Evolutionary conservation across 2,797 vertebrate species (phyloP).

Genomic region (Triplophysa bombifrons): DNA sequence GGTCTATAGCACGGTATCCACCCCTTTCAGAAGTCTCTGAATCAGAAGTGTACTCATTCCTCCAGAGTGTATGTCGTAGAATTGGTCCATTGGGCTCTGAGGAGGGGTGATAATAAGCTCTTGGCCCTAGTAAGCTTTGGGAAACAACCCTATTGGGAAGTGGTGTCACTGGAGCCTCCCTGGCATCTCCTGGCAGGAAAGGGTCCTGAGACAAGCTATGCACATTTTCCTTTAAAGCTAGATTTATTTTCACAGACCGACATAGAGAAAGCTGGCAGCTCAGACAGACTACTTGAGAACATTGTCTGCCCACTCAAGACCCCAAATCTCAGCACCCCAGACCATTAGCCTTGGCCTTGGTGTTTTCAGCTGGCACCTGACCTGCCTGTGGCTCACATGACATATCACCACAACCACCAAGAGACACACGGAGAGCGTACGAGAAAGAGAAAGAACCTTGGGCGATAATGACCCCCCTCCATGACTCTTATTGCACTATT

Average conservation of each 20-base stretch:
- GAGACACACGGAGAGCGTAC: conserved; percentile 45
- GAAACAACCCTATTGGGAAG: conserved; percentile 44
- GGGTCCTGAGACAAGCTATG: conserved; percentile 56
- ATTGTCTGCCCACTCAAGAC: conserved; percentile 48
- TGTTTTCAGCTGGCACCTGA: conserved; percentile 69
- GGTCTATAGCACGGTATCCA: neutral
- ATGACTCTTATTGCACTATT: conserved; percentile 72
- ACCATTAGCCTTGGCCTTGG: conserved; percentile 56
- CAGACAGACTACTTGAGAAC: conserved; percentile 62
- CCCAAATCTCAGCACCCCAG: conserved; percentile 39
- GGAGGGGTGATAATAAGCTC: conserved; percentile 20
- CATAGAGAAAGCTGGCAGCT: conserved; percentile 60
- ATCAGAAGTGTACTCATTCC: conserved; percentile 10
- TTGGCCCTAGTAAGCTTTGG: conserved; percentile 9
- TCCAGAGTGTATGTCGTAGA: neutral
- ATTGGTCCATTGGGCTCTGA: conserved; percentile 18
- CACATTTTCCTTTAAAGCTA: conserved; percentile 57
- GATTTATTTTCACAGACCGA: conserved; percentile 59
- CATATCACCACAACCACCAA: conserved; percentile 64
- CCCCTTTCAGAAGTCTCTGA: conserved; percentile 15
- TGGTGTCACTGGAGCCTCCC: conserved; percentile 56
- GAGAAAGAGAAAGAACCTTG: conserved; percentile 54
- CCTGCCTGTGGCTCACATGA: conserved; percentile 76
- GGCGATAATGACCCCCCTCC: conserved; percentile 69
- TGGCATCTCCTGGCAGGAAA: conserved; percentile 30